These are phyloP conservation scores for Corydoras sp. DNA, from an alignment of 2,113 vertebrate species.

Conservation along the genomic window DNA sequence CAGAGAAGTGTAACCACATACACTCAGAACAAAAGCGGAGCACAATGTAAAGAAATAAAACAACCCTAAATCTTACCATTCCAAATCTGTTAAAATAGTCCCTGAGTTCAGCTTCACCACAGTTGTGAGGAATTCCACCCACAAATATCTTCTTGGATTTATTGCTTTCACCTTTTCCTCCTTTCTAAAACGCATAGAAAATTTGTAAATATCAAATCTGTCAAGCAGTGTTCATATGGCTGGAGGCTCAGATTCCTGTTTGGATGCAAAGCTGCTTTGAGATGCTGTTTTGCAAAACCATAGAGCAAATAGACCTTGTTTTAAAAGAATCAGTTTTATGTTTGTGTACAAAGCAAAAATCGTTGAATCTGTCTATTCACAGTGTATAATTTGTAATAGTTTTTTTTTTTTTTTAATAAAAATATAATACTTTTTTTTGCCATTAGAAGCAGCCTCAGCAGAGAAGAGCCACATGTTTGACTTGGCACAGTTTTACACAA, in stretches of 20 bases:
- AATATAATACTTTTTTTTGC: not conserved
- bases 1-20: constrained; percentile 2
- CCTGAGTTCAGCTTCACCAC: constrained; percentile 98
- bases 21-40: too few species aligned
- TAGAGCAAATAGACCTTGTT: too few species aligned
- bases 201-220: constrained; percentile 11
- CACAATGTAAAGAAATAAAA: too few species aligned
- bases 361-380: not conserved
- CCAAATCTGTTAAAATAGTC: constrained; percentile 99
- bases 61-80: constrained; percentile 82
- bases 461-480: too few species aligned
- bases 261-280: too few species aligned
- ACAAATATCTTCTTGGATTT: constrained; percentile 99
- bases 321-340: too few species aligned
- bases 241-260: too few species aligned
- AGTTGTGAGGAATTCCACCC: constrained; percentile 99
- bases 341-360: too few species aligned
- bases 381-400: not conserved
- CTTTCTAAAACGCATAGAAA: constrained; percentile 78
- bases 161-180: constrained; percentile 92
- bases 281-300: too few species aligned
- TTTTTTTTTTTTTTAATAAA: not conserved
- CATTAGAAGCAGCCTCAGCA: too few species aligned
- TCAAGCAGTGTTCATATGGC: not conserved
- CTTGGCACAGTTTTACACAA: too few species aligned